Evolutionary conservation across 1,140 invertebrate species (phyloP), one percentile per base, ranked within the genome.

Genomic region (Ceratoteleas bidentatus): DNA sequence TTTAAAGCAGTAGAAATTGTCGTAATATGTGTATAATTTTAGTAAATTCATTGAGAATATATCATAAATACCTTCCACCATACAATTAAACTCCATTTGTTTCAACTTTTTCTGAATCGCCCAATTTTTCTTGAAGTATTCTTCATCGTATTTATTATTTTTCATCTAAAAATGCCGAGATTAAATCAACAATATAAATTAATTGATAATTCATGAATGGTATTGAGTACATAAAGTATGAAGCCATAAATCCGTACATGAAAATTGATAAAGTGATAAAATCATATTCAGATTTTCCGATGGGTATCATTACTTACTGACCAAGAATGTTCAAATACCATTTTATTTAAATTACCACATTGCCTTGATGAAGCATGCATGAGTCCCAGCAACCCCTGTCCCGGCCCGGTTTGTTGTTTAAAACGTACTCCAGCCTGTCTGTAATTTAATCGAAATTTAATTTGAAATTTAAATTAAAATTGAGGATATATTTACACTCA

Each of bases 301-400:
- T n/a, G n/a, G n/a, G n/a, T n/a, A n/a, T 36, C 24, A 34, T 54
- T 16, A 52, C n/a, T 43, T 43, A 43, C 0, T 60, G 45, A 32
- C 45, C 52, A 14, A 13, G 60, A 64, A 64, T 34, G 16, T 52
- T 64, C 14, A 38, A 52, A 14, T 64, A 13, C 52, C 50, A 50
- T 64, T 64, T n/a, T 64, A 16, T 8, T 58, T 33, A 24, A 52
- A 72, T 72, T 61, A 72, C 68, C 56, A 61, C 8, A 43, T 36
- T 36, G 33, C 43, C 14, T 11, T 54, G 33, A 33, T 52, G 45
- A 45, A 72, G 47, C 33, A 72, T 45, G 34, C 68, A 72, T 6
- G 68, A 52, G 16, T 52, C 33, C 66, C 56, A 69, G 11, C 65
- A 69, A 58, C 65, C 65, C 9, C 49, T 49, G 58, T 69, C 65